Evolutionary conservation across 1,140 invertebrate species (phyloP).

Genomic region (Drosophila serrata): DNA sequence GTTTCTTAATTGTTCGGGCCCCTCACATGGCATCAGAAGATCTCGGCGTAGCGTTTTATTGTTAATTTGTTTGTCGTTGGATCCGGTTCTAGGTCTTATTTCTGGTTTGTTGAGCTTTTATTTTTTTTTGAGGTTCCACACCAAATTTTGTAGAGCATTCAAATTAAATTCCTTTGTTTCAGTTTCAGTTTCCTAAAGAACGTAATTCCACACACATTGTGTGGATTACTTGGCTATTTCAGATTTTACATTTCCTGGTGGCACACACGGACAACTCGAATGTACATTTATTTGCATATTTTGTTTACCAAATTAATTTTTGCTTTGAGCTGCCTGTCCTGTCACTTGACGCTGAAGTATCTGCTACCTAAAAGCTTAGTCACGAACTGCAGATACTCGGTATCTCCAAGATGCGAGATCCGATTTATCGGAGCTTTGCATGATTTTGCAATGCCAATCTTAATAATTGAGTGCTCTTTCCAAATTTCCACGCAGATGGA

Average conservation of each 20-base stretch:
- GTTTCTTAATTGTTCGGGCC: slow-evolving; percentile 51
- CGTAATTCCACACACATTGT: slow-evolving; percentile 15
- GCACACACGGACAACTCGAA: neutral
- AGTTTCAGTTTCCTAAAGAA: slow-evolving; percentile 28
- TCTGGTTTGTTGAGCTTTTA: slow-evolving; percentile 62
- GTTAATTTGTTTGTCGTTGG: slow-evolving; percentile 74
- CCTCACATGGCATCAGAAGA: slow-evolving; percentile 47
- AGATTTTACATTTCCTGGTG: slow-evolving; percentile 57
- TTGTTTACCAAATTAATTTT: slow-evolving; percentile 64
- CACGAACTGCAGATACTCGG: slow-evolving; percentile 57
- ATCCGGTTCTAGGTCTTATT: slow-evolving; percentile 78
- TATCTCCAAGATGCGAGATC: slow-evolving; percentile 52
- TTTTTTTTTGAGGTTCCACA: slow-evolving; percentile 31
- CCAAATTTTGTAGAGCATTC: slow-evolving; percentile 50
- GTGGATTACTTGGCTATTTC: slow-evolving; percentile 37
- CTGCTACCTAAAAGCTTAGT: slow-evolving; percentile 72
- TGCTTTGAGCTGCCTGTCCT: slow-evolving; percentile 63
- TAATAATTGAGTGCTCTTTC: slow-evolving; percentile 52
- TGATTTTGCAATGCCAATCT: slow-evolving; percentile 57
- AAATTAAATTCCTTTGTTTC: slow-evolving; percentile 67
- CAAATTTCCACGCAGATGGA: slow-evolving; percentile 37
- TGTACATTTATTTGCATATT: slow-evolving; percentile 39
- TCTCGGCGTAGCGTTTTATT: slow-evolving; percentile 56
- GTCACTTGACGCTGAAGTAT: slow-evolving; percentile 61
- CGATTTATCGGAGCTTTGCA: slow-evolving; percentile 32